Evolutionary conservation across 2,888 invertebrate species (phyloP).

Genomic region (Falcaria lacertinaria): DNA sequence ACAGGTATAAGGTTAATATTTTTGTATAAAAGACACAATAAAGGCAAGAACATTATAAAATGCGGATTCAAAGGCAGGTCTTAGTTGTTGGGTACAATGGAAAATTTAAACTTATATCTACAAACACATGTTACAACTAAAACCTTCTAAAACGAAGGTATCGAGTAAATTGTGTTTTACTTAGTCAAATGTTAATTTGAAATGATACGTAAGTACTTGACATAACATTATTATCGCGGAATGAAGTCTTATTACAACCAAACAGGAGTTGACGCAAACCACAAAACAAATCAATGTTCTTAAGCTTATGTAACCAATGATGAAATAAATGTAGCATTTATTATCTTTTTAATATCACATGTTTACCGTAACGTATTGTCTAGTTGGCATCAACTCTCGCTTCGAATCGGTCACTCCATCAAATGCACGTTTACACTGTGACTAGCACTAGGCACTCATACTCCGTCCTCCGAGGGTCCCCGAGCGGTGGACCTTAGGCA

Average conservation of each 20-base stretch:
- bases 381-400: background rate
- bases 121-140: constrained; percentile 31
- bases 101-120: constrained; percentile 20
- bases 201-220: background rate
- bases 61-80: constrained; percentile 23
- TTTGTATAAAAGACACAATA: constrained; percentile 17
- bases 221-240: constrained; percentile 1
- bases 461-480: background rate
- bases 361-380: too few species aligned
- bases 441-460: background rate
- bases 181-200: background rate
- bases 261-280: background rate
- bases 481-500: background rate
- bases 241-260: background rate
- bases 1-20: constrained; percentile 12
- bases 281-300: too few species aligned
- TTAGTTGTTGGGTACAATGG: constrained; percentile 18
- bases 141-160: constrained; percentile 71
- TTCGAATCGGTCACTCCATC: too few species aligned
- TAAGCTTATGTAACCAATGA: too few species aligned
- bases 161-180: constrained; percentile 1
- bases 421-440: background rate
- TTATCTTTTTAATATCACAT: too few species aligned
- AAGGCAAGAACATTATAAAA: constrained; percentile 40
- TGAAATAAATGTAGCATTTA: too few species aligned